Percentiles rank a stretch among this genome's conserved stretches.
These are phyloP conservation scores for Syrmaticus mikado DNA, from an alignment of 2,113 vertebrate species.

Conservation along the genomic window DNA sequence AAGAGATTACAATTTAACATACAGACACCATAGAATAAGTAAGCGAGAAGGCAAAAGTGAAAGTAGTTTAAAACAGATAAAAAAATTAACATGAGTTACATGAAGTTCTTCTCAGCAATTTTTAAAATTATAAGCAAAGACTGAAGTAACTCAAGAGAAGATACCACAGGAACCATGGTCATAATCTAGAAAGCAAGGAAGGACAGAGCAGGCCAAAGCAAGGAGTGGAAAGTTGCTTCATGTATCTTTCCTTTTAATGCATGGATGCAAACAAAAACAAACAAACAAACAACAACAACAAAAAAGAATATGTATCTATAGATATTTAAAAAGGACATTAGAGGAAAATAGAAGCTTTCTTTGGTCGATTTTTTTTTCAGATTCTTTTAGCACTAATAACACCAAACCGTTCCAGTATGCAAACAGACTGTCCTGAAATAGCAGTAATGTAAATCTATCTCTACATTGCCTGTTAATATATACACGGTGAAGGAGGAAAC, in stretches of 20 bases:
- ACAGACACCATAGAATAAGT: not conserved
- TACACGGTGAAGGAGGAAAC: not conserved
- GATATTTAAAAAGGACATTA: not conserved
- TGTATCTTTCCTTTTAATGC: not conserved
- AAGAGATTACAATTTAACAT: not conserved
- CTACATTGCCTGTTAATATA: not conserved
- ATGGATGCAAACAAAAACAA: not conserved
- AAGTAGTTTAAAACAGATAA: not conserved
- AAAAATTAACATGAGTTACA: not conserved
- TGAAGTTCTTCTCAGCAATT: not conserved
- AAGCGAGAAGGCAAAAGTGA: not conserved
- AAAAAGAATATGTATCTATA: not conserved
- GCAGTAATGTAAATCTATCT: not conserved
- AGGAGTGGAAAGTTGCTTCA: not conserved
- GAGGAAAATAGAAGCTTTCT: not conserved
- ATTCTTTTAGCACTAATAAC: not conserved
- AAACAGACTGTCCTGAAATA: not conserved
- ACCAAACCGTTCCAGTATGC: not conserved
- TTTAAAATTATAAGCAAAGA: not conserved
- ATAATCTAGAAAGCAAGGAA: not conserved
- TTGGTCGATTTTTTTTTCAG: not conserved
- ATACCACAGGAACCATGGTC: not conserved
- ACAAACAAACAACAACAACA: no score
- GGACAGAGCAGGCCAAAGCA: not conserved
- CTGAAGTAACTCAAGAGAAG: not conserved